Evolutionary conservation across 2,113 vertebrate species (phyloP), one percentile per base, ranked within the genome.

Genomic region (Gulo gulo): DNA sequence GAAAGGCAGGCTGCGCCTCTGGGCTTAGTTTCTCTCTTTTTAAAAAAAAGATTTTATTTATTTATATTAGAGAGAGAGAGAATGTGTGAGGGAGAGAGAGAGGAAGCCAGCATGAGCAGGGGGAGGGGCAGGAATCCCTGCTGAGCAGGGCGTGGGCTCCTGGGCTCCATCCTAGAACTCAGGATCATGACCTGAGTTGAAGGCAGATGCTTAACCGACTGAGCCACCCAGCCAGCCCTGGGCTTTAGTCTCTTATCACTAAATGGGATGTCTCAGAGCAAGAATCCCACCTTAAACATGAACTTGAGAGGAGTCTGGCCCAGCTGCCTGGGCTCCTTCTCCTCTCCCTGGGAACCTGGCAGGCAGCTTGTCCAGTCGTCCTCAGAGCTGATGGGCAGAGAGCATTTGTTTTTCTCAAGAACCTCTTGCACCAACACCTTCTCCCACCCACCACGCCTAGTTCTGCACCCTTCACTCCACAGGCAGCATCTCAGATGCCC

Each of bases 311-410:
- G 18, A 57, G 36, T 39, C 34, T 31, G 74, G 39, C 67, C 73
- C 10, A 2, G 31, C 1, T 3, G 39, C n/a, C 31, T 1, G 0
- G 16, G 39, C 31, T 11, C 26, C 36, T 76, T 1, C 36, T 1
- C 8, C 26, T 6, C 7, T 4, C 1, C 34, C 13, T 3, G 8
- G 9, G 50, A 29, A 55, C 42, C 65, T 15, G 52, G 59, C 71
- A 85, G 79, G 23, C 45, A 63, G 50, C 45, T 78, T 57, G 39
- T 31, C 67, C 29, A 55, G 10, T 29, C 26, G 71, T 73, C 55
- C 47, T 81, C 6, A 7, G n/a, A 94, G 55, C 9, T 9, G 45
- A 26, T 2, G 55, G 89, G 31, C 63, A 96, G 95, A 31, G 73
- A 39, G 15, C 3, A 0, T 67, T 34, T 31, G n/a, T 20, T 92